Base-by-base conservation (phyloP, 1,140 invertebrate species). In the Bacillus rossius region DNA sequence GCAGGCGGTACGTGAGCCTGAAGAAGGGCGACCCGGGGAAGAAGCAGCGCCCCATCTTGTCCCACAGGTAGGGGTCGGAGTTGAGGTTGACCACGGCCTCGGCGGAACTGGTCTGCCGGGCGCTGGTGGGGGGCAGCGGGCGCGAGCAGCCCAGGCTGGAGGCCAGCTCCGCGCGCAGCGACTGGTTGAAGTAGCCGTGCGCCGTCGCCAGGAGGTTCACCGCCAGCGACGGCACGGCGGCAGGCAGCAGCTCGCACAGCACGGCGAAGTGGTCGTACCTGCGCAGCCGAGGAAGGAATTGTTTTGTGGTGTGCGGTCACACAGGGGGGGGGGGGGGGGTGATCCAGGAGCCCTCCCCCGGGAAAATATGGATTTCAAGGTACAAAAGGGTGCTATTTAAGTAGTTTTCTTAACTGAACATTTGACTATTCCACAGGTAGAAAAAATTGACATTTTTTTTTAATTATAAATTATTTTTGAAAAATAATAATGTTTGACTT, bases 221-320 rank as follows among this genome's bases (percentile, higher is more conserved):
- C 1, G 80, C 82, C 3, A 92, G 71, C 0, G 86, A 87, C 1
- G 90, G 89, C 14, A 92, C 60, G 8, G 81, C 80, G 17, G 80
- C 73, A 1, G 83, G 81, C 3, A 92, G 65, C 1, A 91, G 70
- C 71, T 92, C 90, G 68, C 86, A 89, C 0, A 92, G 73, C 5
- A 87, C 80, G 25, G 87, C 85, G 69, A 91, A 89, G 66, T 92
- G 90, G 71, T 92, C 89, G 69, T 91, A 92, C 55, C 73, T 71
- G 58, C 8, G 53, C 50, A 49, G 57, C 40, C 49, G 45, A 62
- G 19, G 34, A 51, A 45, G 25, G n/a, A n/a, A n/a, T n/a, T n/a
- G n/a, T n/a, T n/a, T n/a, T n/a, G n/a, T n/a, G n/a, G n/a, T n/a
- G n/a, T n/a, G n/a, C n/a, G n/a, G n/a, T n/a, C n/a, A n/a, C n/a